Evolutionary conservation across 2,888 invertebrate species (phyloP), one percentile per base, ranked within the genome.

Genomic region (Eristalinus sepulchralis): DNA sequence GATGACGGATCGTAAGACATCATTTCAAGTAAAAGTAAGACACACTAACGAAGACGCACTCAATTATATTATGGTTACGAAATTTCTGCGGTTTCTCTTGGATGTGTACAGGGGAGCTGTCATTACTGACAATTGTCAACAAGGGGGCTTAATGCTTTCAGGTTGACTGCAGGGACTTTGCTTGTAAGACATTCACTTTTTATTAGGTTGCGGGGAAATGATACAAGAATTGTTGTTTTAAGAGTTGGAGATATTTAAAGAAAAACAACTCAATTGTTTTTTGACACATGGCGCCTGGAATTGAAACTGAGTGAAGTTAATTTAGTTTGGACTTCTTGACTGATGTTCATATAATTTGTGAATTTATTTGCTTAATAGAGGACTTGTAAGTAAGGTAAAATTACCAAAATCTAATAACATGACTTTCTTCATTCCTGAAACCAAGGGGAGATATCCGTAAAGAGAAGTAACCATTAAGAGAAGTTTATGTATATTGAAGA

Each of bases 1-100:
- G 78, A 78, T 83, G 83, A 70, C 73, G 59, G 33, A 78, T 39
- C 47, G 68, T 63, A 31, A 67, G 72, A 33, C 72, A 70, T 67
- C 27, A 66, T 31, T 47, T 39, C 24, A 33, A 39, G 27, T 60
- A 31, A 79, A 78, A 57, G 70, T 22, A 31, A 71, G 71, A 53
- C 53, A 13, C 47, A 17, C 24, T 34, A 76, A 53, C 31, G 70
- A 34, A 39, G 47, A 47, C 5, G 47, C 47, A 17, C 47, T 47
- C 47, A 47, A 47, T 47, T 47, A 47, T 17, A 17, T 47, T 47
- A 47, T 17, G 8, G 47, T 47, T 47, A 47, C 47, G 47, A 47
- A 47, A 47, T 47, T 47, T 47, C 47, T 8, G 17, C 17, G 47
- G 17, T 47, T 47, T 47, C 17, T 47, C 47, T 47, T n/a, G 47